Evolutionary conservation across 2,888 invertebrate species (phyloP), one percentile per base, ranked within the genome.

Genomic region (Microctonus aethiopoides): DNA sequence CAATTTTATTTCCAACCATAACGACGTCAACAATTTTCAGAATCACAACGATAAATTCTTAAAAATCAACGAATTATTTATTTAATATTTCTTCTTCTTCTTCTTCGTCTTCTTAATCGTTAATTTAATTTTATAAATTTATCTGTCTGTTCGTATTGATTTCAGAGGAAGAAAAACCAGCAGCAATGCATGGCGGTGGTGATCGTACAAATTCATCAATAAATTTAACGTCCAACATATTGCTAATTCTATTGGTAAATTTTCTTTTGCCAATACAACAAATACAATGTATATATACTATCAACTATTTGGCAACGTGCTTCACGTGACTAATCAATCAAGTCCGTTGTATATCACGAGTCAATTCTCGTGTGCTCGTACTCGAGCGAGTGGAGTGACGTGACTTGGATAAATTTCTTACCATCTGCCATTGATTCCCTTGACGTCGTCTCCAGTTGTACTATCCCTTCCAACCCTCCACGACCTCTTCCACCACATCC

Each of bases 151-250:
- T 51, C 22, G n/a, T 56, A 16, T 32, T 29, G 41, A 59, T 84
- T 83, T 54, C 82, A 84, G 84, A 84, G 75, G 84, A 84, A 74
- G 84, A 83, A 76, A 84, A 84, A 74, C 84, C 84, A 3, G 84
- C 84, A 71, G 85, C 85, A 67, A 85, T 85, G 62, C 46, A 62
- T 16, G 36, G 41, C 29, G 36, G 41, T 46, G 62, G 62, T 29
- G 62, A 62, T 46, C 41, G 46, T 26, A 41, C 62, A 24, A 62
- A 62, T 62, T 46, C 62, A 62, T 41, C 26, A 26, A 24, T 41
- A 16, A 29, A 46, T 46, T 9, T 46, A 62, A 16, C n/a, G 7
- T 41, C 41, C 20, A 64, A n/a, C 34, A 10, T 52, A 9, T 16
- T 52, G 52, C 41, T 64, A 22, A 11, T 52, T n/a, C 29, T 32